A percentile compares a stretch with the other conserved stretches of the same genome.
phyloP scores from a whole-genome alignment of 2,113 vertebrate species.

The Myxocyprinus asiaticus region DNA sequence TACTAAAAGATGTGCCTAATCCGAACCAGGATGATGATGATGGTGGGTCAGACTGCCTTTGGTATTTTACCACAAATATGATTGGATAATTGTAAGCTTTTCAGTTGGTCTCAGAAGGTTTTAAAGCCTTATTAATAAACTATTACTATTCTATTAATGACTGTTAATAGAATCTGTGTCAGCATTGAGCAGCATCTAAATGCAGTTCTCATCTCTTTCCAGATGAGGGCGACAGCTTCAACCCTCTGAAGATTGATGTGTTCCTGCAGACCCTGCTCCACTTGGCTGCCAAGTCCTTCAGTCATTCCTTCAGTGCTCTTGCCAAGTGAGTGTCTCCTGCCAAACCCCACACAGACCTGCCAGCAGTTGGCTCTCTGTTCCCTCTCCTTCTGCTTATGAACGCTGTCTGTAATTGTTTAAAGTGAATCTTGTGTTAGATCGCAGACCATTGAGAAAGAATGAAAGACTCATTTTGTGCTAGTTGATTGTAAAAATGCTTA shows the following conservation, averaged over 20 bases:
- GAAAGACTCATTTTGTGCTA: background rate
- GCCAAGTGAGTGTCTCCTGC: constrained; percentile 85
- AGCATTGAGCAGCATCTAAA: background rate
- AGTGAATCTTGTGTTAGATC: background rate
- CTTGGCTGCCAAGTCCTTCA: constrained; percentile 95
- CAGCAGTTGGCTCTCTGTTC: background rate
- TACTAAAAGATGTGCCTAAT: constrained; percentile 94
- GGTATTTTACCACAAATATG: no score
- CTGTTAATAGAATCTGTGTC: no score
- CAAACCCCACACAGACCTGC: background rate
- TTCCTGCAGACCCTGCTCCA: constrained; percentile 94
- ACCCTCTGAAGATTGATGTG: constrained; percentile 96
- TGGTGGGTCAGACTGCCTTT: constrained; percentile 68
- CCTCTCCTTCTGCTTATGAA: background rate
- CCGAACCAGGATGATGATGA: constrained; percentile 97
- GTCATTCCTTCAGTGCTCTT: constrained; percentile 96
- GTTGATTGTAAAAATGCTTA: background rate
- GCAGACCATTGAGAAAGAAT: constrained; percentile 5
- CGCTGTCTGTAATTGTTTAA: background rate
- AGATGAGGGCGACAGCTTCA: constrained; percentile 96
- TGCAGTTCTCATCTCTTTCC: constrained; percentile 31
- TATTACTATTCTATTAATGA: no score
- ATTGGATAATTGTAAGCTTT: no score
- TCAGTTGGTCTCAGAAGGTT: no score
- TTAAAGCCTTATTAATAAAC: no score